Evolutionary conservation across 2,797 vertebrate species (phyloP).

Genomic region (Petrocephalus sullivani): DNA sequence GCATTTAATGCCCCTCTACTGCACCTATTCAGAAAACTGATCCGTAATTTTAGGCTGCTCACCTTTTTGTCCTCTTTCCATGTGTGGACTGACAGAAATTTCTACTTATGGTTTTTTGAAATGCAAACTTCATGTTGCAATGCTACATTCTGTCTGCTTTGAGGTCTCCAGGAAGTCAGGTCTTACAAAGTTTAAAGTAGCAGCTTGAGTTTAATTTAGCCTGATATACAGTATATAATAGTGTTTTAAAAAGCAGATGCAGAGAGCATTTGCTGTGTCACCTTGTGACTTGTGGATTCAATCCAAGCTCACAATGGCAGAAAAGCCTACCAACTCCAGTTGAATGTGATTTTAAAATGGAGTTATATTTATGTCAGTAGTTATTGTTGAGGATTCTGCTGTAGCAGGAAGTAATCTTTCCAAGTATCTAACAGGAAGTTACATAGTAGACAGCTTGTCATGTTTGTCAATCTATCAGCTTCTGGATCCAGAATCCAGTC

Average conservation of each 20-base stretch:
- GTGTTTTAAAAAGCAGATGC: background rate
- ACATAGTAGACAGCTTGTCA: background rate
- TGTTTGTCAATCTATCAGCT: background rate
- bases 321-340: background rate
- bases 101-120: background rate
- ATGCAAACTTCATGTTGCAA: slow-evolving; percentile 1
- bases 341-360: background rate
- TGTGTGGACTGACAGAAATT: slow-evolving; percentile 13
- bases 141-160: slow-evolving; percentile 16
- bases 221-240: background rate
- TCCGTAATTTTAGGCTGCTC: background rate
- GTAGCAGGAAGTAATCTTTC: background rate
- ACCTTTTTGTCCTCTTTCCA: background rate
- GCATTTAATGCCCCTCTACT: background rate
- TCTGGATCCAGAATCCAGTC: background rate
- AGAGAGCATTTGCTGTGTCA: background rate
- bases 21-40: background rate
- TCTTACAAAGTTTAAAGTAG: background rate
- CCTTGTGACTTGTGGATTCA: background rate
- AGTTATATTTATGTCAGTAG: background rate
- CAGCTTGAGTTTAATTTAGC: background rate
- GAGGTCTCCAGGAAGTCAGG: slow-evolving; percentile 8
- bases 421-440: background rate
- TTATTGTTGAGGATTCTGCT: background rate
- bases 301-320: background rate